Evolutionary conservation across 2,797 vertebrate genomes (phyloP), one percentile per base, ranked within the genome.

Genomic region (Alca torda): DNA sequence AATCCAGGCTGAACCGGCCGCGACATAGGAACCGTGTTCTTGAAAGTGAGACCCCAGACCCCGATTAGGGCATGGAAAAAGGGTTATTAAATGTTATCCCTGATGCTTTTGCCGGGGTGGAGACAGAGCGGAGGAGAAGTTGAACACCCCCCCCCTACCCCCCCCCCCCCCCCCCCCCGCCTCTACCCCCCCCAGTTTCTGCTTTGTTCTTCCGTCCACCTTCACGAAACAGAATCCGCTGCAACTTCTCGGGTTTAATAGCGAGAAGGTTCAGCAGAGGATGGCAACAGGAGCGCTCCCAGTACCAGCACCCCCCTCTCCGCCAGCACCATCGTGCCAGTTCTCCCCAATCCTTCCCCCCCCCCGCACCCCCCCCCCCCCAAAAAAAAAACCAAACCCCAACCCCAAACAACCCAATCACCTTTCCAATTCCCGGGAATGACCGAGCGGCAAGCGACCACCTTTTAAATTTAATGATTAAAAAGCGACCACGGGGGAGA

Each of bases 121-220:
- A 9, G 53, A 2, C 7, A 13, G 46, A 59, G 86, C 28, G 48
- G 56, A 37, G 80, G 39, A 74, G 50, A 63, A 87, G 74, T 4
- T 26, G 39, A 56, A 56, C 16, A 13, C 51, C 50, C 14, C 15
- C 26, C 8, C 51, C 50, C 8, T n/a, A n/a, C 15, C 26, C 50
- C 50, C 13, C 48, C 13, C 51, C 28, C 16, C 15, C 14, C 51
- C 15, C 26, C 26, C 28, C 26, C 10, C 51, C 28, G 41, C 41
- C 41, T 16, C 23, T 18, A 12, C n/a, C 50, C 50, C 7, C 23
- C 23, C 37, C 30, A 16, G 26, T 69, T 85, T 18, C 45, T 37
- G 75, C 61, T 85, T 96, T 96, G 95, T 96, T 95, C 39, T 69
- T 78, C 60, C 41, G 1, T 45, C 33, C 89, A 84, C 89, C 93